Base-by-base conservation (phyloP, 1,140 invertebrate genomes). In the Platyura marginata region DNA sequence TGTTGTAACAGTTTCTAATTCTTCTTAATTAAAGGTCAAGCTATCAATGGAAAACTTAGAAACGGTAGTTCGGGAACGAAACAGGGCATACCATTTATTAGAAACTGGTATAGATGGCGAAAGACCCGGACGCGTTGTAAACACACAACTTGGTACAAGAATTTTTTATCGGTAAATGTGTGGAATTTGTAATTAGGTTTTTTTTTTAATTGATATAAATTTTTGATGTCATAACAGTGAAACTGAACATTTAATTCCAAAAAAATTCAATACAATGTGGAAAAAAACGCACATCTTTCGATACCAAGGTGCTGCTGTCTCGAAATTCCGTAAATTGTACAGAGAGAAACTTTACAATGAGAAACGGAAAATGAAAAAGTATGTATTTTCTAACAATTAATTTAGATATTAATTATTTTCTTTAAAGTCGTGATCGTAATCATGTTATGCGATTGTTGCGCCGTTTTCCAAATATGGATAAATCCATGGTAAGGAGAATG, bases 1-100 rank as follows among this genome's bases (percentile, higher is more conserved):
- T 2, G 10, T 33, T 8, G n/a, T 33, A 41, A 4, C 5, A 39
- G 16, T 18, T 21, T 11, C 8, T 32, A 38, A 18, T 3, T 1
- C 9, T 8, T 20, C 39, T 0, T 40, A n/a, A 13, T 41, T 21
- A n/a, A 54, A 51, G n/a, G 52, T 61, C 2, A 73, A 91, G 62
- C 82, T 89, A 48, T 95, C 91, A 23, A 98, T 99, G 95, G 70
- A 79, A 48, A 95, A 98, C 64, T 63, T 99, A 37, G 87, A 97
- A 64, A 63, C 67, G 23, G 87, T 98, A 5, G 78, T 98, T 1
- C 68, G 81, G 48, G 95, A 98, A 68, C 69, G 95, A 48, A 94
- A 98, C 63, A 66, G 72, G 51, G 94, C 95, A 3, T 94, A 87
- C 63, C 79, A 84, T 62, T 49, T 80, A 43, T 63, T 98, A 34